These are phyloP conservation scores for Neodiprion fabricii DNA, from an alignment of 1,140 invertebrate genomes.

Conservation along the genomic window DNA sequence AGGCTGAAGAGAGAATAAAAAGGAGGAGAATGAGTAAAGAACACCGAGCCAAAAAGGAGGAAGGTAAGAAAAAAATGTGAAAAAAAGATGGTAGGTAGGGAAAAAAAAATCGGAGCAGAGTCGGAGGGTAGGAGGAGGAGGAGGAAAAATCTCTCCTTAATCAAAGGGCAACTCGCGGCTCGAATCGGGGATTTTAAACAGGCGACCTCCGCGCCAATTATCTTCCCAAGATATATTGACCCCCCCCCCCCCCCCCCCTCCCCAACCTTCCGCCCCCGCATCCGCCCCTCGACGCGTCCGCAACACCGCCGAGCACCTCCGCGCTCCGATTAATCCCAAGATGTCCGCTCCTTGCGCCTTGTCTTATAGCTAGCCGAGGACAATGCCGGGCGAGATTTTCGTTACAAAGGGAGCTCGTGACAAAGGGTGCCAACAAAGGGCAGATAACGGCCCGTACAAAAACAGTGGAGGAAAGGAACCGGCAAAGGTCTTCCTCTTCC, in stretches of 20 bases:
- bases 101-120: background rate
- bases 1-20: background rate
- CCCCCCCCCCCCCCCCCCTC: background rate
- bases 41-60: too few relatives aligned
- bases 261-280: background rate
- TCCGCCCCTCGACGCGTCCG: background rate
- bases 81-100: background rate
- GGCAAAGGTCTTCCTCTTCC: constrained; percentile 12
- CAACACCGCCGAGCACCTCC: too few relatives aligned
- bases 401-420: constrained; percentile 38
- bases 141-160: constrained; percentile 3
- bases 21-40: too few relatives aligned
- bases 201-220: constrained; percentile 4
- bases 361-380: constrained; percentile 22
- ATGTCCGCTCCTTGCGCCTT: background rate
- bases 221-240: constrained; percentile 5
- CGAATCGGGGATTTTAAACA: constrained; percentile 14
- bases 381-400: constrained; percentile 34
- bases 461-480: constrained; percentile 29
- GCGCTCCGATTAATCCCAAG: constrained; percentile 1
- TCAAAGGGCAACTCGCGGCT: constrained; percentile 5
- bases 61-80: background rate
- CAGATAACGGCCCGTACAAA: constrained; percentile 44
- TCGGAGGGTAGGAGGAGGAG: too few relatives aligned
- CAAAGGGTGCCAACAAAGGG: constrained; percentile 48